Base-by-base conservation (phyloP, 1,140 invertebrate species). In the Latrodectus geometricus region DNA sequence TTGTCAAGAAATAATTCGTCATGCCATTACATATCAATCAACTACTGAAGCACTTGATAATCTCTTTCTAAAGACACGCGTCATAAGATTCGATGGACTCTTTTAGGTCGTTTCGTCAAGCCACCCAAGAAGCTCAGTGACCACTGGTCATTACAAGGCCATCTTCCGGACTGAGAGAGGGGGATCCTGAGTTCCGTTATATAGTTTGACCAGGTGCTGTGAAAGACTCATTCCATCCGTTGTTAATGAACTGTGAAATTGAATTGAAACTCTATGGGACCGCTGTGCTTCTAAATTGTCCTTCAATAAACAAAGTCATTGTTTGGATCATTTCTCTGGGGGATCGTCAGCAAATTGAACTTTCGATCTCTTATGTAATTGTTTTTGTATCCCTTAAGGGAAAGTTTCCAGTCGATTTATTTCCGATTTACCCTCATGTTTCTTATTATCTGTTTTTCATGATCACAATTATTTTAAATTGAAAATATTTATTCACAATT, bases 181-280 rank as follows among this genome's bases (percentile, higher is more conserved):
- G 52, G 11, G 23, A 49, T 7, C 48, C 3, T 61, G 49, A 50
- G 54, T 23, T 48, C 74, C n/a, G 74, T 78, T 86, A 86, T 86
- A 86, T 86, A 86, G 14, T 52, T 77, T 52, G 21, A 72, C 66
- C 83, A 86, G 83, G 83, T 86, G 83, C 72, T 83, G n/a, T 35
- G 48, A 75, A 83, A 56, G 35, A 72, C 65, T 35, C 73, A 23
- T 50, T 50, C 12, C 72, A 49, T 84, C 20, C 61, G 21, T 23
- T 70, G 65, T 52, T 86, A 86, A 86, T 86, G 83, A 86, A 86
- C 83, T 86, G 83, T 86, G 83, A 86, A 86, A 86, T 86, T 86
- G 83, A 86, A 86, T 86, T 49, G 74, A 86, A 61, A 70, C 68
- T n/a, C 66, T 21, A 11, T 11, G 61, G 17, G 50, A 14, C 52